Conservation (phyloP, 2,797 vertebrate genomes). For the Dallia pectoralis region DNA sequence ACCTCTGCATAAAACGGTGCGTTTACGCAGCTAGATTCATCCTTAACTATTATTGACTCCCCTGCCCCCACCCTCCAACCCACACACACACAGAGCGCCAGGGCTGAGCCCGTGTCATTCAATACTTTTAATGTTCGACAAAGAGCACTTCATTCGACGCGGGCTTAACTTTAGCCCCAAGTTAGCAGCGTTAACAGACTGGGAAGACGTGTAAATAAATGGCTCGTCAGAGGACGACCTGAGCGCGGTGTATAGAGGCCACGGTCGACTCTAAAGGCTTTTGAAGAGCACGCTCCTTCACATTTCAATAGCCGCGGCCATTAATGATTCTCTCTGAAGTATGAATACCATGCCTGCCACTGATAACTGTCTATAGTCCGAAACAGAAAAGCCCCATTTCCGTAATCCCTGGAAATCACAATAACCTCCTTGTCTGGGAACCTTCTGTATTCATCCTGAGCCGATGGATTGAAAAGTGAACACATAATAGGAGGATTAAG, state of each 20-base stretch:
- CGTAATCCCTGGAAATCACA: slow-evolving; percentile 72
- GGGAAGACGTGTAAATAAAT: slow-evolving; percentile 51
- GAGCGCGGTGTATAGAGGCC: slow-evolving; percentile 10
- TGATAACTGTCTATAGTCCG: slow-evolving; percentile 63
- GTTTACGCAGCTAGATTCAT: slow-evolving; percentile 56
- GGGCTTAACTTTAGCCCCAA: slow-evolving; percentile 36
- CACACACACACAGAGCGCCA: slow-evolving; percentile 4
- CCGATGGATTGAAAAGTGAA: slow-evolving; percentile 39
- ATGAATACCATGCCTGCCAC: slow-evolving; percentile 57
- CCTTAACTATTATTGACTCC: slow-evolving; percentile 11
- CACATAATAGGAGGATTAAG: slow-evolving; percentile 44
- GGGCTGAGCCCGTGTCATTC: slow-evolving; percentile 32
- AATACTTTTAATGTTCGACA: slow-evolving; percentile 43
- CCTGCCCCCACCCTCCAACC: background rate
- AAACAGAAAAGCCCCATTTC: slow-evolving; percentile 57
- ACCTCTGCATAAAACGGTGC: slow-evolving; percentile 55
- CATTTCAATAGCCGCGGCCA: slow-evolving; percentile 42
- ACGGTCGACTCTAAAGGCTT: slow-evolving; percentile 56
- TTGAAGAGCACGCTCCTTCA: slow-evolving; percentile 23
- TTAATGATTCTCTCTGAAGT: slow-evolving; percentile 54
- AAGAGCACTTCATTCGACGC: slow-evolving; percentile 45
- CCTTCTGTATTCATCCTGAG: slow-evolving; percentile 51
- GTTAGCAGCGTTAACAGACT: slow-evolving; percentile 40
- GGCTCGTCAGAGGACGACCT: slow-evolving; percentile 24
- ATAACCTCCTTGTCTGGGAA: slow-evolving; percentile 62